Evolutionary conservation across 2,113 vertebrate genomes (phyloP).

Genomic region (Halcyon senegalensis): DNA sequence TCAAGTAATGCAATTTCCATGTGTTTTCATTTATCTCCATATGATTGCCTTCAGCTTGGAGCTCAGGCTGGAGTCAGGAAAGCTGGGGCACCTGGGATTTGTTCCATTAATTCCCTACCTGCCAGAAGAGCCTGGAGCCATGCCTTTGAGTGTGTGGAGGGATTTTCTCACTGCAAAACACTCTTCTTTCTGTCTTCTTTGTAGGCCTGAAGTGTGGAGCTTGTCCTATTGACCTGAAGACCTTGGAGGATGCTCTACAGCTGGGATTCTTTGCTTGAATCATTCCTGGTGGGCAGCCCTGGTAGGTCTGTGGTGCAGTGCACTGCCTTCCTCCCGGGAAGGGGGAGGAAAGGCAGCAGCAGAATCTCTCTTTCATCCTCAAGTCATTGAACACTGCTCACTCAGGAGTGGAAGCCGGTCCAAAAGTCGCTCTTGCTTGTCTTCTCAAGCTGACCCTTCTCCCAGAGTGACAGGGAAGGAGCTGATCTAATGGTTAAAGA

Average conservation of each 20-base stretch:
- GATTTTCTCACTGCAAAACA: not conserved
- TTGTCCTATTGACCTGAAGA: not conserved
- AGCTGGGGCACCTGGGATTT: not conserved
- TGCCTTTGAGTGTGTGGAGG: not conserved
- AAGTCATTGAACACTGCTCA: not conserved
- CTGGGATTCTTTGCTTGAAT: not conserved
- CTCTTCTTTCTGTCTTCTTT: not conserved
- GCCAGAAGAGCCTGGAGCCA: not conserved
- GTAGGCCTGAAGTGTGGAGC: not conserved
- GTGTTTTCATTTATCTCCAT: not conserved
- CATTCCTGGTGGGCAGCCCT: not conserved
- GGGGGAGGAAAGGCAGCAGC: not conserved
- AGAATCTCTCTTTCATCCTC: not conserved
- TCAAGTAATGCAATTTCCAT: not conserved
- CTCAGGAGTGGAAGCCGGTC: not conserved
- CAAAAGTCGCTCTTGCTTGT: not conserved
- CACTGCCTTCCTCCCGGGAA: not conserved
- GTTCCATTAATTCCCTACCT: not conserved
- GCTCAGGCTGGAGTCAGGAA: not conserved
- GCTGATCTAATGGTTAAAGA: not conserved
- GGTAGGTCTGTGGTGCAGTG: not conserved
- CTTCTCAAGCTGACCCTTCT: not conserved
- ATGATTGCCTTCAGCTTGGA: not conserved
- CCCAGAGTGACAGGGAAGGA: not conserved
- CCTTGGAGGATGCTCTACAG: not conserved